These are phyloP conservation scores for Lithophane ornitopus DNA, from an alignment of 2,888 invertebrate genomes.

Conservation along the genomic window DNA sequence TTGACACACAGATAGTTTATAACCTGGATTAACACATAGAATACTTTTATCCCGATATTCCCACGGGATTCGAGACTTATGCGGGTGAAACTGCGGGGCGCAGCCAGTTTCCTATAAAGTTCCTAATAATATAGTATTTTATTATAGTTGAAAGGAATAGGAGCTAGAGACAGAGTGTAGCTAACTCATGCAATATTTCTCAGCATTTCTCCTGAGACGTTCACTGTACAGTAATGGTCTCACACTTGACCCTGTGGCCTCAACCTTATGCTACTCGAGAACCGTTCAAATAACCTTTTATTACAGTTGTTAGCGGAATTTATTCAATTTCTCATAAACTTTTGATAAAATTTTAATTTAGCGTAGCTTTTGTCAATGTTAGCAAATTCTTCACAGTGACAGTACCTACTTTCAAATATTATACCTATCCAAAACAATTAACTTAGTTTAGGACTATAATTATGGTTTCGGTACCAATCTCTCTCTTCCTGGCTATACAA, in stretches of 20 bases:
- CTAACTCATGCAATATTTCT: constrained; percentile 10
- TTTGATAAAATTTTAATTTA: not conserved
- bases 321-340: not conserved
- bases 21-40: too few species aligned
- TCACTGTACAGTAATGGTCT: constrained; percentile 6
- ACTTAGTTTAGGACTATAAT: not conserved
- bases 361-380: not conserved
- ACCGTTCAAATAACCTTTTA: constrained; percentile 11
- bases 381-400: not conserved
- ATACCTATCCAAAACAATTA: not conserved
- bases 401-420: not conserved
- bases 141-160: not conserved
- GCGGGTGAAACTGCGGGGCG: too few species aligned
- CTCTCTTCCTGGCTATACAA: too few species aligned
- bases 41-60: too few species aligned
- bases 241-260: constrained; percentile 34
- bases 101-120: too few species aligned
- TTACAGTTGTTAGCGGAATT: not conserved
- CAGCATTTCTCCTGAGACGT: constrained; percentile 36
- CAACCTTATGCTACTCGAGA: constrained; percentile 19
- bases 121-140: too few species aligned
- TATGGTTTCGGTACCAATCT: too few species aligned
- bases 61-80: too few species aligned
- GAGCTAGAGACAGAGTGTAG: not conserved
- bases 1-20: too few species aligned